Conservation (phyloP, 2,797 vertebrate genomes). For the Lutjanus campechanus region DNA sequence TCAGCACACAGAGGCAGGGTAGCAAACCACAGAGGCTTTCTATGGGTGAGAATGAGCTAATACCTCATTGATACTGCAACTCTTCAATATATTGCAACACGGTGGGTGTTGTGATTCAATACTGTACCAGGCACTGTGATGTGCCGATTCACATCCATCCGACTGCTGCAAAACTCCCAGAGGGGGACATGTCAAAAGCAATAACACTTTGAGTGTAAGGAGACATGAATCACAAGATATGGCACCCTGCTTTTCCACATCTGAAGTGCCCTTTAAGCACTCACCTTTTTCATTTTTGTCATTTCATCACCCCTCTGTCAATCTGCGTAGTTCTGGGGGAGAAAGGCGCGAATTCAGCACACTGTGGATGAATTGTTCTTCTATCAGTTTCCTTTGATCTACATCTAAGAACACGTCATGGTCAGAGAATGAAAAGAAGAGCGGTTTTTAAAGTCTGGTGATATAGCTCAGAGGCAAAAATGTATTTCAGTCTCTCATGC, state of each 20-base stretch:
- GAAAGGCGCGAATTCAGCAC: constrained; percentile 9
- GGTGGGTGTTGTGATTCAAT: constrained; percentile 22
- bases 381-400: constrained; percentile 40
- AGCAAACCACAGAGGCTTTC: constrained; percentile 9
- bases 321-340: not conserved
- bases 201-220: constrained; percentile 39
- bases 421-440: constrained; percentile 25
- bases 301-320: not conserved
- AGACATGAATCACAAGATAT: constrained; percentile 38
- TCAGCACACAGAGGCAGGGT: constrained; percentile 21
- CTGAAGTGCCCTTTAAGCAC: constrained; percentile 22
- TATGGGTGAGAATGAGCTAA: not conserved
- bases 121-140: constrained; percentile 26
- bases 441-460: constrained; percentile 27
- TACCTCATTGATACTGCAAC: constrained; percentile 30
- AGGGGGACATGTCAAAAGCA: constrained; percentile 58
- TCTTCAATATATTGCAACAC: constrained; percentile 31
- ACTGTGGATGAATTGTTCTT: constrained; percentile 31
- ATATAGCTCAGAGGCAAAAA: constrained; percentile 43
- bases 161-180: constrained; percentile 49
- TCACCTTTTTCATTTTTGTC: constrained; percentile 34
- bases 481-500: constrained; percentile 44
- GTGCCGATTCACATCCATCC: constrained; percentile 49
- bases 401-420: constrained; percentile 22
- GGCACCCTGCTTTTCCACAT: constrained; percentile 25